Percentiles rank a stretch among this genome's conserved stretches.
Conservation (phyloP, 2,888 invertebrate genomes). For the Drosophila kuntzei region DNA sequence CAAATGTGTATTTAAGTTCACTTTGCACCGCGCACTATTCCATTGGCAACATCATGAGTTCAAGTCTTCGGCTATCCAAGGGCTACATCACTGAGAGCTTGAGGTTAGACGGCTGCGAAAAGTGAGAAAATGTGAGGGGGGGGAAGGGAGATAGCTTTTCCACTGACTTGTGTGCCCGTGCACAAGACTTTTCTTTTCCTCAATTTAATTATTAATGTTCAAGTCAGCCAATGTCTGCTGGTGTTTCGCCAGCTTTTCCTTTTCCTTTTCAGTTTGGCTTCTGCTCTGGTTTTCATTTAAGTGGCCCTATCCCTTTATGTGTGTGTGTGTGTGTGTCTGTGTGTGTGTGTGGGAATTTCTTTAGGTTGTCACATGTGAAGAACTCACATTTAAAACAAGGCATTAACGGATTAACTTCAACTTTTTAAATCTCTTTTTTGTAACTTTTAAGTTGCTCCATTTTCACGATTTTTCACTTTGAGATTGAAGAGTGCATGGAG, state of each 20-base stretch:
- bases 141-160: not conserved
- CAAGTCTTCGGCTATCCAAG: conserved; percentile 11
- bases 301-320: conserved; percentile 31
- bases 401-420: conserved; percentile 52
- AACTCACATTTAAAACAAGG: conserved; percentile 55
- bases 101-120: conserved; percentile 16
- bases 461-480: not conserved
- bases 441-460: conserved; percentile 12
- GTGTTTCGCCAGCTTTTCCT: conserved; percentile 32
- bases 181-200: conserved; percentile 62
- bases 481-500: not conserved
- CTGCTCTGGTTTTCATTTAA: conserved; percentile 38
- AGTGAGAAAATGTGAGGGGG: not conserved
- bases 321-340: conserved; percentile 21
- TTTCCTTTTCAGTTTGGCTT: conserved; percentile 42
- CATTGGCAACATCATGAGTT: conserved; percentile 18
- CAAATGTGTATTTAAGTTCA: conserved; percentile 75
- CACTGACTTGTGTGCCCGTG: conserved; percentile 29
- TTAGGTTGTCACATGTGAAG: conserved; percentile 50
- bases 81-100: conserved; percentile 18
- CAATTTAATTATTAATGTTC: conserved; percentile 76
- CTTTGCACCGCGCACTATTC: conserved; percentile 64
- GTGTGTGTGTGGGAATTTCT: conserved; percentile 33
- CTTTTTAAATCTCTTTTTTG: conserved; percentile 35
- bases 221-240: conserved; percentile 64